Base-by-base conservation (phyloP, 2,888 invertebrate genomes). In the Octonoba sinensis region DNA sequence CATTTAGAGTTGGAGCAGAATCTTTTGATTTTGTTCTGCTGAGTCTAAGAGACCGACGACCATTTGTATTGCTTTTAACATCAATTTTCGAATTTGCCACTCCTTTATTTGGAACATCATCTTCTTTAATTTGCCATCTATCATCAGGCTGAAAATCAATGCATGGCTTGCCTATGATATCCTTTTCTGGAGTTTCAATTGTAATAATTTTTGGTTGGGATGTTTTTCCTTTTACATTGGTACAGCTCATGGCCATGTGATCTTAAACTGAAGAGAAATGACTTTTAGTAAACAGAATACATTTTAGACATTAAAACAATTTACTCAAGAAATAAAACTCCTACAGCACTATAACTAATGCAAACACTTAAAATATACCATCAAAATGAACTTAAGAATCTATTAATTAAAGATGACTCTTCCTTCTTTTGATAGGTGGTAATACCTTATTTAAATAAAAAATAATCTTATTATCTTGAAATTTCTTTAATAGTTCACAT, bases 141-240 rank as follows among this genome's bases (percentile, higher is more conserved):
- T 84, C 84, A 73, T 76, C 84, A 18, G 84, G 84, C 51, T 84
- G 81, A 64, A 84, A 84, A 67, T 84, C 84, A 18, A 84, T 84
- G 20, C 82, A 84, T 13, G 84, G 84, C 49, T 77, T 73, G n/a
- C 74, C 74, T 49, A 44, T 65, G 13, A 46, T 60, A 16, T 24
- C 13, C 36, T 60, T 62, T 16, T 62, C 60, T 6, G 47, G 44
- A 15, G 15, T 49, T 44, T 71, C 59, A 16, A 20, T 59, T 66
- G 71, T 70, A n/a, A 57, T 47, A 20, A 60, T 62, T 44, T 66
- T 47, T 46, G 70, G 64, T n/a, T 74, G 59, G 47, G 65, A 51
- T 15, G 24, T 20, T 22, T 76, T 82, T 54, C 20, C 57, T 36
- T 59, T 56, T 44, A 72, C 46, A 56, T 69, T 57, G n/a, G 56